Percentiles rank a stretch among this genome's conserved stretches.
These are phyloP conservation scores for Kryptopterus vitreolus DNA, from an alignment of 2,797 vertebrate species.

Conservation along the genomic window DNA sequence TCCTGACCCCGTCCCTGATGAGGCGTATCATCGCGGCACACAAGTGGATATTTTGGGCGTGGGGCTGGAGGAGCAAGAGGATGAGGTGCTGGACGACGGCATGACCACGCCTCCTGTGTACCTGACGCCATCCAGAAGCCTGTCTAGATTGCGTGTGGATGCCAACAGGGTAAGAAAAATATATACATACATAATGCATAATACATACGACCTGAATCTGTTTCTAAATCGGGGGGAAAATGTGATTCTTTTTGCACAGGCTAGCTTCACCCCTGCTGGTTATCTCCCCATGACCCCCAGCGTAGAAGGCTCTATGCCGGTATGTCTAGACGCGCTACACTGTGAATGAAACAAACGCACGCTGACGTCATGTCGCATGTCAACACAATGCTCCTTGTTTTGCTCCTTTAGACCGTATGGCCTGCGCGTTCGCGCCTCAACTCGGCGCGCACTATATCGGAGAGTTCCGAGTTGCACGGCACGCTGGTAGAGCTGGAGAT, in stretches of 20 bases:
- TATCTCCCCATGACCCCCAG: constrained; percentile 93
- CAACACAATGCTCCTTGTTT: constrained; percentile 38
- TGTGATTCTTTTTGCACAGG: constrained; percentile 52
- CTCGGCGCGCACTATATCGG: constrained; percentile 82
- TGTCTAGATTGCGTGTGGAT: constrained; percentile 67
- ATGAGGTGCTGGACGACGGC: constrained; percentile 54
- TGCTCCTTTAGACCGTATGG: constrained; percentile 61
- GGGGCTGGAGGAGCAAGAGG: constrained; percentile 70
- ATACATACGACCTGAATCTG: too few relatives aligned
- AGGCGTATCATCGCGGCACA: constrained; percentile 72
- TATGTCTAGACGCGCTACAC: constrained; percentile 55
- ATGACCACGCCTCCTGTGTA: constrained; percentile 60
- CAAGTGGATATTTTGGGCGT: constrained; percentile 78
- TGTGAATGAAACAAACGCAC: neutral
- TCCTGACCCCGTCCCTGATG: constrained; percentile 68
- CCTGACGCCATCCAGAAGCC: constrained; percentile 65
- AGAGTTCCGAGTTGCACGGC: constrained; percentile 86
- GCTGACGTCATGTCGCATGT: neutral
- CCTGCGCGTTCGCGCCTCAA: constrained; percentile 77
- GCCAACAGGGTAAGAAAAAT: constrained; percentile 68
- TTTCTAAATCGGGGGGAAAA: neutral
- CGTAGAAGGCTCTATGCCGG: constrained; percentile 75
- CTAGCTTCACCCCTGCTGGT: constrained; percentile 68
- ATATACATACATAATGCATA: too few relatives aligned
- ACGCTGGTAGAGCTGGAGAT: constrained; percentile 79